A percentile compares a stretch with the other conserved stretches of the same genome.
Evolutionary conservation across 2,888 invertebrate genomes (phyloP).

Genomic region (Eumerus sabulonum): DNA sequence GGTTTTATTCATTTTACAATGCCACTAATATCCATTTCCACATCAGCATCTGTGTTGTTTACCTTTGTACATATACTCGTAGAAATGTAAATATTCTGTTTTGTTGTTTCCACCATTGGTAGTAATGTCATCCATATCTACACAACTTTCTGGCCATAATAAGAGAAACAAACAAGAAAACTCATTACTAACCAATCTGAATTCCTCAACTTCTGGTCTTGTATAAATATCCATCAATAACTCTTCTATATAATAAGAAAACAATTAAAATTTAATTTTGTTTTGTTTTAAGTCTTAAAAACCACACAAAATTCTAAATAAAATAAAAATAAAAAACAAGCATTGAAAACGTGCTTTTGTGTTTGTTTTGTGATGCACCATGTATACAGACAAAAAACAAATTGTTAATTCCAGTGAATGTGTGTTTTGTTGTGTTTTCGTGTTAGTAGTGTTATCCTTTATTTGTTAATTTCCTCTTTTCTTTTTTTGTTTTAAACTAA

Average conservation of each 20-base stretch:
- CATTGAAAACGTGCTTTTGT: slow-evolving; percentile 44
- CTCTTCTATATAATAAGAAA: slow-evolving; percentile 37
- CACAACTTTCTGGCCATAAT: too few relatives aligned
- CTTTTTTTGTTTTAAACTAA: slow-evolving; percentile 2
- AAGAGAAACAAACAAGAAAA: too few relatives aligned
- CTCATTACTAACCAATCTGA: slow-evolving; percentile 14
- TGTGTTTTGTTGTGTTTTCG: slow-evolving; percentile 59
- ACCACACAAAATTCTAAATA: slow-evolving; percentile 5
- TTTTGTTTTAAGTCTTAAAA: slow-evolving; percentile 18
- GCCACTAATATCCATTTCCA: slow-evolving; percentile 3
- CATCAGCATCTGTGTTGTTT: slow-evolving; percentile 23
- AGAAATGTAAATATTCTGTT: slow-evolving; percentile 14
- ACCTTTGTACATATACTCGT: neutral
- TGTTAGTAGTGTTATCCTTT: slow-evolving; percentile 25
- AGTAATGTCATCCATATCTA: too few relatives aligned
- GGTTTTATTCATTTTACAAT: slow-evolving; percentile 9
- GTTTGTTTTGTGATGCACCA: slow-evolving; percentile 61
- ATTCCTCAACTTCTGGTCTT: slow-evolving; percentile 69
- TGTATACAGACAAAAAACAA: slow-evolving; percentile 13
- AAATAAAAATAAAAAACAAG: slow-evolving; percentile 47
- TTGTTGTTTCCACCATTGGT: slow-evolving; percentile 3
- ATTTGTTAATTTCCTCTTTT: slow-evolving; percentile 22
- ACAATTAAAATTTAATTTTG: slow-evolving; percentile 24
- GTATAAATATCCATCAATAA: slow-evolving; percentile 70
- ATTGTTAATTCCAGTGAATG: slow-evolving; percentile 41